These are phyloP conservation scores for Sinotaia quadrata DNA, from an alignment of 2,888 invertebrate species.

Conservation along the genomic window DNA sequence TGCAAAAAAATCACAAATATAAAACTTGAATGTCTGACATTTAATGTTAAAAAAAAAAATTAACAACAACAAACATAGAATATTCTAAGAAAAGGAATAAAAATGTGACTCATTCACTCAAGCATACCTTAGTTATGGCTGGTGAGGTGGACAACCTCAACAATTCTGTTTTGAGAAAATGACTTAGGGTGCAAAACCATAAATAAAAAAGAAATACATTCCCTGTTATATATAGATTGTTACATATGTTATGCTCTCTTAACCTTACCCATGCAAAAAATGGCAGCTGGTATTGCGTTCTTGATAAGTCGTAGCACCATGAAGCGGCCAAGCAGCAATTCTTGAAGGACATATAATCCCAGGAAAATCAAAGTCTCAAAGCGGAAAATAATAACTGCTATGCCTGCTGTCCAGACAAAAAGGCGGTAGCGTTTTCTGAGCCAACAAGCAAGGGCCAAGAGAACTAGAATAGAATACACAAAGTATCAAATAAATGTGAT, in stretches of 20 bases:
- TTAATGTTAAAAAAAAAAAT: too few relatives aligned
- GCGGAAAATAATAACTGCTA: slow-evolving; percentile 90
- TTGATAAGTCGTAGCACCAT: slow-evolving; percentile 68
- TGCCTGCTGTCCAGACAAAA: slow-evolving; percentile 88
- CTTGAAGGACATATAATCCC: slow-evolving; percentile 87
- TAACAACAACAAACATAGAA: too few relatives aligned
- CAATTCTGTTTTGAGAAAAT: too few relatives aligned
- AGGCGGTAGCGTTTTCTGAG: slow-evolving; percentile 81
- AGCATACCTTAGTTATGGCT: too few relatives aligned
- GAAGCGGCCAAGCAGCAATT: slow-evolving; percentile 82
- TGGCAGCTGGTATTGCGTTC: slow-evolving; percentile 68
- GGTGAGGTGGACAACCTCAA: too few relatives aligned
- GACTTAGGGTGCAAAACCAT: too few relatives aligned
- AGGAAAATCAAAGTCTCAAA: slow-evolving; percentile 87
- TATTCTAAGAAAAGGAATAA: too few relatives aligned
- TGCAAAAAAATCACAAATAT: slow-evolving; percentile 77
- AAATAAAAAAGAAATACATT: too few relatives aligned
- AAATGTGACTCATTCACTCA: too few relatives aligned
- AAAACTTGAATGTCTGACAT: too few relatives aligned
- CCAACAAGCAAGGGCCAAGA: slow-evolving; percentile 90
- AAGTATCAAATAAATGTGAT: not conserved
- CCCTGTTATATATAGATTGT: too few relatives aligned
- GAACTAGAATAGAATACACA: slow-evolving; percentile 78
- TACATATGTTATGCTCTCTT: too few relatives aligned
- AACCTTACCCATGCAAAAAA: slow-evolving; percentile 77